Conservation (phyloP, 92 coral and sea anemone species). For the Plumapathes pennacea region DNA sequence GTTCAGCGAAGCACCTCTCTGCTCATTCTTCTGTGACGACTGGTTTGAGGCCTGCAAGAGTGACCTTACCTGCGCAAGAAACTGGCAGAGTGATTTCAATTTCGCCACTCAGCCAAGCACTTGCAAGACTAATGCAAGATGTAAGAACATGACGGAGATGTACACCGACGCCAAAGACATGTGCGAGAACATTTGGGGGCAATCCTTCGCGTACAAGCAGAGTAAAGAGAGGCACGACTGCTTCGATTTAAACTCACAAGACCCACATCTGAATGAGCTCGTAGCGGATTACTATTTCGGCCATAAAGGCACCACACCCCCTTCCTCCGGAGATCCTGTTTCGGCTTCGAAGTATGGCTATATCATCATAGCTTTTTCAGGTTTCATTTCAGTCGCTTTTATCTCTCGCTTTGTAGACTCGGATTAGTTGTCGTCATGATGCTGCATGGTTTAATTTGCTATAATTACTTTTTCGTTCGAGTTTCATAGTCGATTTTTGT, state of each 20-base stretch:
- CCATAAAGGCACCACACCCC: too few species aligned
- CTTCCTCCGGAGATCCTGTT: too few species aligned
- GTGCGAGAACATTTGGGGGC: slow-evolving; percentile 52
- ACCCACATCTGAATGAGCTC: slow-evolving; percentile 30
- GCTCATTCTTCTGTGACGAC: slow-evolving; percentile 48
- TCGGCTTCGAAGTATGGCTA: too few species aligned
- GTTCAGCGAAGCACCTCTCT: slow-evolving; percentile 35
- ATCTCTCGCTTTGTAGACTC: too few species aligned
- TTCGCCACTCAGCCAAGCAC: slow-evolving; percentile 4
- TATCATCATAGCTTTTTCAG: too few species aligned
- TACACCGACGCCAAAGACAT: slow-evolving; percentile 34
- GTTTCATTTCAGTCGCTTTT: too few species aligned
- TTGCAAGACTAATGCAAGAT: too few species aligned
- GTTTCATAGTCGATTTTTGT: too few species aligned
- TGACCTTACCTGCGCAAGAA: slow-evolving; percentile 45
- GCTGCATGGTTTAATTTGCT: too few species aligned
- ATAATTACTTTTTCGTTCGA: too few species aligned
- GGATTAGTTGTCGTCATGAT: too few species aligned
- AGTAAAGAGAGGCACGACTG: slow-evolving; percentile 32
- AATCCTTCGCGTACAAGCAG: slow-evolving; percentile 48
- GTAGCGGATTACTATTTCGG: slow-evolving; percentile 39
- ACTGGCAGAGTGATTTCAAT: slow-evolving; percentile 47
- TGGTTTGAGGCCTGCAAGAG: slow-evolving; percentile 68
- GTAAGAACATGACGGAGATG: slow-evolving; percentile 30
- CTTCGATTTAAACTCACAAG: slow-evolving; percentile 32